Percentiles rank a stretch among this genome's conserved stretches.
Conservation (phyloP, 23 tunicate genomes). For the Aplidium turbinatum region DNA sequence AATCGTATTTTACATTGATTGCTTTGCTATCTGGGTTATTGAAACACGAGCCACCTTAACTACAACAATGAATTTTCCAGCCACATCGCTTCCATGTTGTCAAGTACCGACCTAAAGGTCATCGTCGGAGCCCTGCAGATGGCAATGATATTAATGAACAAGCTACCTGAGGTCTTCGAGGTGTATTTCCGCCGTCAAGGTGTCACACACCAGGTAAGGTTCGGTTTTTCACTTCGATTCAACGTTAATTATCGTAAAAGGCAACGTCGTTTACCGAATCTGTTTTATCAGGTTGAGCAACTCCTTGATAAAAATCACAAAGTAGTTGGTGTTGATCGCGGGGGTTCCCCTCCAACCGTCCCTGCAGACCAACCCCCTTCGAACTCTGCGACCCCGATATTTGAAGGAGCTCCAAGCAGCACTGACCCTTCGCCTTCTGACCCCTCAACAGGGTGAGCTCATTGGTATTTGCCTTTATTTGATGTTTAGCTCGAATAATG, state of each 20-base stretch:
- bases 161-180: slow-evolving; percentile 71
- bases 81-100: slow-evolving; percentile 90
- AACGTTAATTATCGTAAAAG: background rate
- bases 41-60: no score
- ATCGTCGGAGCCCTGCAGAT: slow-evolving; percentile 85
- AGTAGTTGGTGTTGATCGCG: slow-evolving; percentile 49
- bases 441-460: slow-evolving; percentile 20
- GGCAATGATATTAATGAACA: slow-evolving; percentile 82
- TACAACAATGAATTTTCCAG: slow-evolving; percentile 26
- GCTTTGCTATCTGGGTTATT: no score
- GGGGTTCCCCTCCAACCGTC: slow-evolving; percentile 38
- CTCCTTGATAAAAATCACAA: slow-evolving; percentile 49
- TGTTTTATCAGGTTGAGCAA: slow-evolving; percentile 67
- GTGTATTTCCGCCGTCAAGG: slow-evolving; percentile 73
- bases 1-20: no score
- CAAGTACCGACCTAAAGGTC: slow-evolving; percentile 70
- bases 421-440: slow-evolving; percentile 65
- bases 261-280: background rate
- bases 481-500: no score
- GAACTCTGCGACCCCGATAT: slow-evolving; percentile 32
- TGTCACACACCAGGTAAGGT: slow-evolving; percentile 75
- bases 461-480: no score
- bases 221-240: background rate
- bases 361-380: slow-evolving; percentile 11
- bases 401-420: slow-evolving; percentile 72